phyloP scores from a whole-genome alignment of 23 tunicate genomes.

The Aplidium turbinatum region DNA sequence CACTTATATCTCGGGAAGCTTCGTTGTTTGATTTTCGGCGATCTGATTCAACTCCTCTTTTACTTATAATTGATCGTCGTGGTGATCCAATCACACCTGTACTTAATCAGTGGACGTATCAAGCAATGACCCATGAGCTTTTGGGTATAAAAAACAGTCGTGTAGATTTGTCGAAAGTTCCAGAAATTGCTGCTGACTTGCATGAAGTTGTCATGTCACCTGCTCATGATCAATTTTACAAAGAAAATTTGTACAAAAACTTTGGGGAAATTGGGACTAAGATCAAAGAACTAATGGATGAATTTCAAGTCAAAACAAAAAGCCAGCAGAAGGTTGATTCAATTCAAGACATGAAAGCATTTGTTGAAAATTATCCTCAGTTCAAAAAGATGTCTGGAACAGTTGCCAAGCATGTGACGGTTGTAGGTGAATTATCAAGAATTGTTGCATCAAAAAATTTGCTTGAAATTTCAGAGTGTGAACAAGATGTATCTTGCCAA shows the following conservation, averaged over 20 bases:
- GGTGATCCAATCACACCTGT: constrained; percentile 83
- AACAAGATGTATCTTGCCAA: constrained; percentile 81
- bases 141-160: constrained; percentile 83
- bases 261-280: constrained; percentile 98
- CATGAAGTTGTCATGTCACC: constrained; percentile 84
- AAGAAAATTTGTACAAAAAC: constrained; percentile 87
- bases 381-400: constrained; percentile 99
- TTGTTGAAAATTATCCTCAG: constrained; percentile 99
- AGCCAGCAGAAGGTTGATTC: constrained; percentile 95
- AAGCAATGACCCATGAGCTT: constrained; percentile 99
- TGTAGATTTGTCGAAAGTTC: constrained; percentile 80
- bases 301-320: constrained; percentile 81
- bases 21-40: constrained; percentile 83
- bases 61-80: constrained; percentile 86
- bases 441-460: constrained; percentile 63
- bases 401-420: constrained; percentile 94
- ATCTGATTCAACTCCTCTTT: constrained; percentile 70
- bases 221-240: constrained; percentile 82
- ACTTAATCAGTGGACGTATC: constrained; percentile 98
- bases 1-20: constrained; percentile 53
- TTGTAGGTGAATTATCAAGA: constrained; percentile 91
- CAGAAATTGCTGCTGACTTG: constrained; percentile 52
- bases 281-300: constrained; percentile 93
- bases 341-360: constrained; percentile 96
- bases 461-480: constrained; percentile 92